Evolutionary conservation across 2,113 vertebrate species (phyloP), one percentile per base, ranked within the genome.

Genomic region (Daphoenositta chrysoptera): DNA sequence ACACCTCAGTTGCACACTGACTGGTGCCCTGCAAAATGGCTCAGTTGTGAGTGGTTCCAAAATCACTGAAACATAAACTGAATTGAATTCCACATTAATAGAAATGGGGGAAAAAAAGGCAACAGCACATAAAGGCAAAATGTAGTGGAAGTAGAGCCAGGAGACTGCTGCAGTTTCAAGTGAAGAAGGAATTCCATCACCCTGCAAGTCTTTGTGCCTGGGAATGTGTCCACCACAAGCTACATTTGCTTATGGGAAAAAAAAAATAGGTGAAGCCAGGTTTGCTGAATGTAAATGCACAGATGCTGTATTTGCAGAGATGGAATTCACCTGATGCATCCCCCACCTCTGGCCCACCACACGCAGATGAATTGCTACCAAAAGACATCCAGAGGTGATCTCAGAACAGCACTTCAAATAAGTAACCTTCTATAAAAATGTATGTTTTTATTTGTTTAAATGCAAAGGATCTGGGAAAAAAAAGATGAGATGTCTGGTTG

Each of bases 91-190:
- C 40, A 61, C 7, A 10, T 60, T 75, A 60, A 65, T 58, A 82
- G 11, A 79, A 81, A 44, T 14, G 11, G 16, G 2, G 9, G 2
- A 0, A 3, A 10, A n/a, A 28, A 35, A 37, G 7, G 19, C n/a
- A 56, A 48, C 6, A 26, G 28, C 15, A 50, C 0, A 1, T 72
- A 53, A n/a, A 91, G 39, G 42, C 5, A 90, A 83, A 89, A 50
- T 12, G 44, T 17, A 27, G 15, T n/a, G 30, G 40, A n/a, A 84
- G 24, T 10, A 54, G 42, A 21, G 16, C n/a, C 45, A 42, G 57
- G 30, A 93, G 14, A 61, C 13, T 27, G 16, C n/a, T 80, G 23
- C 53, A n/a, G 35, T 71, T 76, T 88, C 57, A 71, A 31, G 22
- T 22, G n/a, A 71, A 71, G 66, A 83, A 87, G 51, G 39, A 93